phyloP scores from a whole-genome alignment of 2,888 invertebrate species.

The Anoplius nigerrimus region DNA sequence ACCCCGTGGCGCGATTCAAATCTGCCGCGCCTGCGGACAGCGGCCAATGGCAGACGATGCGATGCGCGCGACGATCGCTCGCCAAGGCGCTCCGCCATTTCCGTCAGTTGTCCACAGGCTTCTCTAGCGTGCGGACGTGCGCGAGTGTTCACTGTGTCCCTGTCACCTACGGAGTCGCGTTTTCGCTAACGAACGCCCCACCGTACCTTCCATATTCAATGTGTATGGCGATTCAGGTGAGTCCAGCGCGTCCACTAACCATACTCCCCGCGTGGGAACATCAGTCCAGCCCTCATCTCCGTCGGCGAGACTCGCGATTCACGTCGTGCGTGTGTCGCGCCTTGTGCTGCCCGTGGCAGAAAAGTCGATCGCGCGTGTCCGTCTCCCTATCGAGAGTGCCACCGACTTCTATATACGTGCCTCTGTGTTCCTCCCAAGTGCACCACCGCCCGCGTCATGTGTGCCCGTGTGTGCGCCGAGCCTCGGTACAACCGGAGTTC shows the following conservation, averaged over 20 bases:
- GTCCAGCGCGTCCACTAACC: slow-evolving; percentile 66
- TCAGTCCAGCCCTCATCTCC: background rate
- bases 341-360: slow-evolving; percentile 2
- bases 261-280: background rate
- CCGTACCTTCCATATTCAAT: slow-evolving; percentile 82
- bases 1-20: slow-evolving; percentile 15
- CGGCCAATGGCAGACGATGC: slow-evolving; percentile 13
- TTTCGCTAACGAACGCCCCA: slow-evolving; percentile 71
- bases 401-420: background rate
- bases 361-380: slow-evolving; percentile 41
- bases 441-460: too few species aligned
- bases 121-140: slow-evolving; percentile 63
- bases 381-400: slow-evolving; percentile 10
- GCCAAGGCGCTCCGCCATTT: slow-evolving; percentile 19
- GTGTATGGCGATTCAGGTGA: slow-evolving; percentile 92
- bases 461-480: background rate
- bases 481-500: background rate
- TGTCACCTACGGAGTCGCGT: slow-evolving; percentile 65
- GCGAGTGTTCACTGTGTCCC: slow-evolving; percentile 56
- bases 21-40: slow-evolving; percentile 6
- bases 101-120: slow-evolving; percentile 69
- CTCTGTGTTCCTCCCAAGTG: too few species aligned
- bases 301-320: background rate
- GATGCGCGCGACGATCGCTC: slow-evolving; percentile 3
- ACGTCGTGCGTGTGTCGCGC: too few species aligned